phyloP scores from a whole-genome alignment of 2,113 vertebrate genomes.

The Triplophysa siluroides region DNA sequence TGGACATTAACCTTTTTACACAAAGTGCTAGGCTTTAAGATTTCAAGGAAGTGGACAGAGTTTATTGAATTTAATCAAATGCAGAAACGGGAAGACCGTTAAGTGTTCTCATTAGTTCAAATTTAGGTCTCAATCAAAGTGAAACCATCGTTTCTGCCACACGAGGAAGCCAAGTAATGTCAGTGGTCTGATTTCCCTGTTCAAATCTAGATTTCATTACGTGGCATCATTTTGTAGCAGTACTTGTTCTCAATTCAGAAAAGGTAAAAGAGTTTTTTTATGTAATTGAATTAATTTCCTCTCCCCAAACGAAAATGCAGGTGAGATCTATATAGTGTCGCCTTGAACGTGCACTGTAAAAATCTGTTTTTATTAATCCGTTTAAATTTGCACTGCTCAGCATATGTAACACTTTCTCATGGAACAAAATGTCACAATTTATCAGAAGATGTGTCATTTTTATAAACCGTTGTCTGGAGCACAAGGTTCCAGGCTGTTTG shows the following conservation, averaged over 20 bases:
- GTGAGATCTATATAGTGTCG: constrained; percentile 58
- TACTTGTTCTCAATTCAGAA: constrained; percentile 40
- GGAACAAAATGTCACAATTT: constrained; percentile 63
- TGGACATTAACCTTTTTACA: constrained; percentile 62
- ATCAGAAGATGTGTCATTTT: constrained; percentile 52
- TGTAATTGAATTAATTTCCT: constrained; percentile 32
- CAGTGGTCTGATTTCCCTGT: neutral
- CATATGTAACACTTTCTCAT: constrained; percentile 26
- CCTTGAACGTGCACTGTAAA: constrained; percentile 61
- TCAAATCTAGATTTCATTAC: constrained; percentile 20
- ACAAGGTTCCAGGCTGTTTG: constrained; percentile 60
- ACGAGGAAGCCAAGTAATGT: neutral
- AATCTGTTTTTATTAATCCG: constrained; percentile 33
- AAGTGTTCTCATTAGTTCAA: constrained; percentile 34
- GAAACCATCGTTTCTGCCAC: constrained; percentile 52
- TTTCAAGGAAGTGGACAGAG: constrained; percentile 50
- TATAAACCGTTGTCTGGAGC: constrained; percentile 58
- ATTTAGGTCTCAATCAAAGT: constrained; percentile 42
- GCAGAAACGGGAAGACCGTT: constrained; percentile 41
- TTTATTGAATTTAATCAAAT: constrained; percentile 52
- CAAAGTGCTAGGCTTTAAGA: constrained; percentile 59
- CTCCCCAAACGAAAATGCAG: constrained; percentile 50
- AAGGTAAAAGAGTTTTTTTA: constrained; percentile 24
- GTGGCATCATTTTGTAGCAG: constrained; percentile 44
- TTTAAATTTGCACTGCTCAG: constrained; percentile 54